Conservation (phyloP, 2,797 vertebrate species). For the Picus viridis region DNA sequence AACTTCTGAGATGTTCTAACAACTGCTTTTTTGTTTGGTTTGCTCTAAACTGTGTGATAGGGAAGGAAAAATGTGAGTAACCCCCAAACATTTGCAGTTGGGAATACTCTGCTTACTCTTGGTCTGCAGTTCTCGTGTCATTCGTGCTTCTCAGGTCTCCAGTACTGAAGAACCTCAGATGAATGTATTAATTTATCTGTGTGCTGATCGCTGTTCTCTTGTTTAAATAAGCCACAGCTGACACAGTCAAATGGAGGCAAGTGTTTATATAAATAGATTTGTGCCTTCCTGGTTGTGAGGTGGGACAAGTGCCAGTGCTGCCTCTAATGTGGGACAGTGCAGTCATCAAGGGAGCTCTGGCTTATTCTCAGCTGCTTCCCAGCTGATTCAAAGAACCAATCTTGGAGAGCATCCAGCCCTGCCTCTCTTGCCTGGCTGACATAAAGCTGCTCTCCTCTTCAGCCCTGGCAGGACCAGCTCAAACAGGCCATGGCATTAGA, state of each 20-base stretch:
- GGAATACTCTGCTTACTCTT: neutral
- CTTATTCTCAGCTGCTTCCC: neutral
- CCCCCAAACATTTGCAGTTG: neutral
- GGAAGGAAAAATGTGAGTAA: neutral
- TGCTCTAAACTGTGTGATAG: neutral
- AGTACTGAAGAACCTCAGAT: slow-evolving; percentile 4
- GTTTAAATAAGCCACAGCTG: slow-evolving; percentile 15
- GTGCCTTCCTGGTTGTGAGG: slow-evolving; percentile 20
- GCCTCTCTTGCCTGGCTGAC: fast-evolving
- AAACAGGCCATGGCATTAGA: neutral
- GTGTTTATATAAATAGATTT: slow-evolving; percentile 31
- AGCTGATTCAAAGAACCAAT: neutral
- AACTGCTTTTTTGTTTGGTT: neutral
- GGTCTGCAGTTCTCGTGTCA: neutral
- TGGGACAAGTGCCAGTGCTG: neutral
- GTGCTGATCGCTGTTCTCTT: slow-evolving; percentile 1
- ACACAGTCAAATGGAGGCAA: slow-evolving; percentile 28
- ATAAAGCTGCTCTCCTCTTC: neutral
- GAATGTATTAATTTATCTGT: slow-evolving; percentile 14
- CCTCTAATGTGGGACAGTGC: neutral
- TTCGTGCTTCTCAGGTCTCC: neutral
- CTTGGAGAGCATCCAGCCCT: neutral
- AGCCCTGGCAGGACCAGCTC: neutral
- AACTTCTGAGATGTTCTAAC: neutral
- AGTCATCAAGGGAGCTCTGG: neutral